Conservation (phyloP, 2,113 vertebrate species). For the Panthera leo region DNA sequence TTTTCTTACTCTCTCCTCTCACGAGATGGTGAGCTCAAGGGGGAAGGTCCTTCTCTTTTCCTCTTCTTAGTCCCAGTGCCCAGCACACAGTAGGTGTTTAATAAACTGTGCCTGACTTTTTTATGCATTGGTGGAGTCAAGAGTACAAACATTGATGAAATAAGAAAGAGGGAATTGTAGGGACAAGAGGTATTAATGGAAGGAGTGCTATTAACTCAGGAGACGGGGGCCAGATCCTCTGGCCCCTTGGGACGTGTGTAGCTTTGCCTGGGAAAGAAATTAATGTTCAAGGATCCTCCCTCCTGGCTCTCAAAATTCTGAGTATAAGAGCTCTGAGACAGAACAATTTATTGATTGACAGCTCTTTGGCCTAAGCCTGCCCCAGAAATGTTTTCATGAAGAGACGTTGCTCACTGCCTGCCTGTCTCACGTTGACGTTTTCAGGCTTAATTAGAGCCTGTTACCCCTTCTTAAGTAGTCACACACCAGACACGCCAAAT, state of each 20-base stretch:
- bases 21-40: background rate
- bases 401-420: slow-evolving; percentile 59
- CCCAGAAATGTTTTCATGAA: slow-evolving; percentile 74
- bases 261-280: slow-evolving; percentile 23
- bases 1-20: background rate
- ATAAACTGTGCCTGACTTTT: background rate
- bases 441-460: slow-evolving; percentile 74
- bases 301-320: slow-evolving; percentile 55
- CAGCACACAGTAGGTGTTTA: background rate
- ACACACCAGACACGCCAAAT: slow-evolving; percentile 56
- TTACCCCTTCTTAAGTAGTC: slow-evolving; percentile 72
- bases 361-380: slow-evolving; percentile 73
- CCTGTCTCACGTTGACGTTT: slow-evolving; percentile 66
- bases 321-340: slow-evolving; percentile 43
- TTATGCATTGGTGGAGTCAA: background rate
- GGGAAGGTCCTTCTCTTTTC: background rate
- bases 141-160: background rate
- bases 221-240: background rate
- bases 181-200: background rate
- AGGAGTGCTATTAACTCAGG: background rate
- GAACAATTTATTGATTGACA: slow-evolving; percentile 66
- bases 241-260: background rate
- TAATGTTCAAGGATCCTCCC: slow-evolving; percentile 28
- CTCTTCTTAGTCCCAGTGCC: background rate
- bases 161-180: background rate